Conservation (phyloP, 1,140 invertebrate genomes). For the Drosophila mayri region DNA sequence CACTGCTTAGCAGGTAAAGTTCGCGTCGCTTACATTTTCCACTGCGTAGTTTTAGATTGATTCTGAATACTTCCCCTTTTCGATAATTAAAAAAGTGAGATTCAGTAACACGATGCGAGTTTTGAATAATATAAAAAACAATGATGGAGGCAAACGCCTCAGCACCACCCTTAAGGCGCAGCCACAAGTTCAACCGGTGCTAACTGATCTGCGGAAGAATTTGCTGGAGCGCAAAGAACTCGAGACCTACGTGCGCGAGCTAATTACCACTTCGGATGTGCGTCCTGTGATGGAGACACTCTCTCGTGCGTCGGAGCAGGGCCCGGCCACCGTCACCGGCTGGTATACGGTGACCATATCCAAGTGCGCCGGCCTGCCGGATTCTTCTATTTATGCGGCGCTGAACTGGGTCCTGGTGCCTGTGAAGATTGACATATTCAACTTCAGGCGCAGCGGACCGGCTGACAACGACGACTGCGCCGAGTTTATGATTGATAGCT, state of each 20-base stretch:
- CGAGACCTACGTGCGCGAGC: not conserved
- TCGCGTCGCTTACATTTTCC: not conserved
- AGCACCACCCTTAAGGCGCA: constrained; percentile 12
- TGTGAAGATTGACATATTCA: constrained; percentile 24
- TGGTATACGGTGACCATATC: constrained; percentile 48
- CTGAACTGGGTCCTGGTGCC: constrained; percentile 47
- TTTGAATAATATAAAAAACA: not conserved
- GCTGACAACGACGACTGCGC: not conserved
- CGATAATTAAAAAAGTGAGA: not conserved
- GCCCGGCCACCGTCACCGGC: constrained; percentile 21
- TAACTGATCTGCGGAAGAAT: constrained; percentile 23
- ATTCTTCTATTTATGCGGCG: constrained; percentile 30
- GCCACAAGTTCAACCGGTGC: too few species aligned
- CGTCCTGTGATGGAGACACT: constrained; percentile 14
- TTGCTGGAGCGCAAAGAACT: not conserved
- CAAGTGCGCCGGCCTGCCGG: constrained; percentile 20
- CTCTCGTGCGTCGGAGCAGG: constrained; percentile 1
- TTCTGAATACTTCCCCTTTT: not conserved
- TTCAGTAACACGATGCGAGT: not conserved
- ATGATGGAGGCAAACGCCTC: not conserved
- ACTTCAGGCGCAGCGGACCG: constrained; percentile 34
- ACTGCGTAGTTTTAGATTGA: not conserved
- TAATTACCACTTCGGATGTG: not conserved
- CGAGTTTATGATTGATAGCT: constrained; percentile 46
- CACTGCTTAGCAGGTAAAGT: constrained; percentile 6